Percentiles rank a stretch among this genome's conserved stretches.
Evolutionary conservation across 2,113 vertebrate genomes (phyloP).

Genomic region (Hylia prasina): DNA sequence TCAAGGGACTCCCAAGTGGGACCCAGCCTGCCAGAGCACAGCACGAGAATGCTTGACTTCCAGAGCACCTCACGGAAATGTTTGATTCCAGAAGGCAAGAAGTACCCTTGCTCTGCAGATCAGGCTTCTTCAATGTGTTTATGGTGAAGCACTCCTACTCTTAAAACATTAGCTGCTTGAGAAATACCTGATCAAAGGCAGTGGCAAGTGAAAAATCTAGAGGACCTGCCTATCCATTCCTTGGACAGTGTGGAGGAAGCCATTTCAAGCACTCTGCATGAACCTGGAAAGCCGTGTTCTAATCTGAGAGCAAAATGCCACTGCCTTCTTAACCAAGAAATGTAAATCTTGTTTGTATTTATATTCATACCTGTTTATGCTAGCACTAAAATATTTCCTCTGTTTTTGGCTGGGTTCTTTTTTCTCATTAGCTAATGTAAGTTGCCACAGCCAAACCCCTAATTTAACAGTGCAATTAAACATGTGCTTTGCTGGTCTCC

Average conservation of each 20-base stretch:
- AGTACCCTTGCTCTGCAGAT: background rate
- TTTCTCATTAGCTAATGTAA: conserved; percentile 19
- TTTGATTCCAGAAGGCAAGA: background rate
- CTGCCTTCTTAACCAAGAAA: background rate
- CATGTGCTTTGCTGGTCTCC: conserved; percentile 25
- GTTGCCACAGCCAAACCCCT: conserved; percentile 39
- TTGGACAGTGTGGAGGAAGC: background rate
- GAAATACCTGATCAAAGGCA: background rate
- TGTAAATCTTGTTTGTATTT: conserved; percentile 44
- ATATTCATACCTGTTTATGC: conserved; percentile 27
- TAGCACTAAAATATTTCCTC: conserved; percentile 50
- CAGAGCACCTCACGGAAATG: background rate
- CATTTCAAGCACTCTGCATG: background rate
- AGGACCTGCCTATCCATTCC: background rate
- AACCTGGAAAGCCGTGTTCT: background rate
- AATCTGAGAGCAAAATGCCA: background rate
- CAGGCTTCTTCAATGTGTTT: background rate
- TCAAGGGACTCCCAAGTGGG: background rate
- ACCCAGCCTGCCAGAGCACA: background rate
- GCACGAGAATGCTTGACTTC: background rate
- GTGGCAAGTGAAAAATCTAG: background rate
- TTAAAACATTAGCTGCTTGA: background rate
- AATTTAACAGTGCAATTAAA: conserved; percentile 46
- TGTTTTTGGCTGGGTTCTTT: background rate
- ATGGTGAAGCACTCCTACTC: background rate